Percentiles rank a stretch among this genome's conserved stretches.
Conservation (phyloP, 2,113 vertebrate species). For the Serilophus lunatus region DNA sequence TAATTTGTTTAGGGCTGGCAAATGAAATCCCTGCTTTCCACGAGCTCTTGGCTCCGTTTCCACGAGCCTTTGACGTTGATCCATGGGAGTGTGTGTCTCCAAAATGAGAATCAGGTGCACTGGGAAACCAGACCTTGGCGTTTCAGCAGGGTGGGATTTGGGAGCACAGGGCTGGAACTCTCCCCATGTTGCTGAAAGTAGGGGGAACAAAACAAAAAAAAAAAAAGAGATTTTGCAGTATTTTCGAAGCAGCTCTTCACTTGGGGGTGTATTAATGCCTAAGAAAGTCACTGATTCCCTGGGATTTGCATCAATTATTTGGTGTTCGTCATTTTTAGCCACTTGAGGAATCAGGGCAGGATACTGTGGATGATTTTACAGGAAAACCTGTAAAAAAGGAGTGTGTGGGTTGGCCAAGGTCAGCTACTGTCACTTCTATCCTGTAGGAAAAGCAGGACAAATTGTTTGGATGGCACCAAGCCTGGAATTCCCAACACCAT, state of each 20-base stretch:
- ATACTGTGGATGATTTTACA: background rate
- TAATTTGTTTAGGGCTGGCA: constrained; percentile 44
- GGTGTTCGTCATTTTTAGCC: background rate
- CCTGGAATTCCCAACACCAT: background rate
- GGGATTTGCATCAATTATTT: background rate
- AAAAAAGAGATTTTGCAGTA: background rate
- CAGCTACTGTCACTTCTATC: background rate
- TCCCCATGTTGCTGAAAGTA: background rate
- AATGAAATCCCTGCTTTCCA: background rate
- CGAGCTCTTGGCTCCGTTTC: background rate
- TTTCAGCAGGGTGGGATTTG: background rate
- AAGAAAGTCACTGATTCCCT: background rate
- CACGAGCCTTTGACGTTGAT: background rate
- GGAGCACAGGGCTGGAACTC: background rate
- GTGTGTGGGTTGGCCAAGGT: background rate
- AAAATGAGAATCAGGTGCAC: constrained; percentile 45
- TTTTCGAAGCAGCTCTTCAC: background rate
- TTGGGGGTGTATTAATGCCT: background rate
- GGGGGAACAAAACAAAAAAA: no score
- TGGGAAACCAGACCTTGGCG: constrained; percentile 3
- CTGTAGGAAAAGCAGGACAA: background rate
- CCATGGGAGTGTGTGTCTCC: background rate
- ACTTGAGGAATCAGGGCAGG: background rate
- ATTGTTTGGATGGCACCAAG: background rate
- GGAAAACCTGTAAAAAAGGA: constrained; percentile 3